Percentiles rank a stretch among this genome's conserved stretches.
Conservation (phyloP, 2,888 invertebrate genomes). For the Himalopsyche kuldschensis region DNA sequence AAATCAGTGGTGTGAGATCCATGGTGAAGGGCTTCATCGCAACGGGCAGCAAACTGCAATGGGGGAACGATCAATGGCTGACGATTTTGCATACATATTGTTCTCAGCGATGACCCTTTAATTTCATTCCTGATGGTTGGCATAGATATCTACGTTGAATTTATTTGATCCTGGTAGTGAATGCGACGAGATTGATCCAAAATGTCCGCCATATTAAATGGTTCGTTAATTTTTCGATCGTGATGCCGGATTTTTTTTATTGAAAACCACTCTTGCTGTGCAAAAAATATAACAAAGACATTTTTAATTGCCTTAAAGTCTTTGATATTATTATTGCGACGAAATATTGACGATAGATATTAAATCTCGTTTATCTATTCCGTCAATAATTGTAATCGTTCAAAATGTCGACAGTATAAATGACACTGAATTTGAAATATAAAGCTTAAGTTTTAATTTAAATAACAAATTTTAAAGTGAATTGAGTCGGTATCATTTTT, state of each 20-base stretch:
- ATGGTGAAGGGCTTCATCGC: neutral
- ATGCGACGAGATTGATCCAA: neutral
- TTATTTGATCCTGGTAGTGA: slow-evolving; percentile 19
- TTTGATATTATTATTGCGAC: too few species aligned
- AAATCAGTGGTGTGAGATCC: neutral
- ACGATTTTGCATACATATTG: slow-evolving; percentile 38
- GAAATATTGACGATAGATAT: too few species aligned
- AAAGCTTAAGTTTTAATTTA: too few species aligned
- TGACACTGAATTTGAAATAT: too few species aligned
- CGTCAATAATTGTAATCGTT: too few species aligned
- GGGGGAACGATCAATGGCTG: slow-evolving; percentile 37
- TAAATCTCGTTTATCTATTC: too few species aligned
- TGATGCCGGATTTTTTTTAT: neutral
- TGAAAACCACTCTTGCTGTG: too few species aligned
- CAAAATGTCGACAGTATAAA: too few species aligned
- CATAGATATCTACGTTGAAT: slow-evolving; percentile 25
- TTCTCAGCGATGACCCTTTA: slow-evolving; percentile 36
- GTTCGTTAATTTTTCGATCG: neutral
- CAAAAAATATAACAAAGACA: too few species aligned
- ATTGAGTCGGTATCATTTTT: too few species aligned
- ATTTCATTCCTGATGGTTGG: slow-evolving; percentile 31
- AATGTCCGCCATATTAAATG: neutral
- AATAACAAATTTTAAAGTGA: too few species aligned
- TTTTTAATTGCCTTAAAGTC: too few species aligned
- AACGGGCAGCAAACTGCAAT: neutral